Evolutionary conservation across 1,140 invertebrate genomes (phyloP).

Genomic region (Antheraea pernyi): DNA sequence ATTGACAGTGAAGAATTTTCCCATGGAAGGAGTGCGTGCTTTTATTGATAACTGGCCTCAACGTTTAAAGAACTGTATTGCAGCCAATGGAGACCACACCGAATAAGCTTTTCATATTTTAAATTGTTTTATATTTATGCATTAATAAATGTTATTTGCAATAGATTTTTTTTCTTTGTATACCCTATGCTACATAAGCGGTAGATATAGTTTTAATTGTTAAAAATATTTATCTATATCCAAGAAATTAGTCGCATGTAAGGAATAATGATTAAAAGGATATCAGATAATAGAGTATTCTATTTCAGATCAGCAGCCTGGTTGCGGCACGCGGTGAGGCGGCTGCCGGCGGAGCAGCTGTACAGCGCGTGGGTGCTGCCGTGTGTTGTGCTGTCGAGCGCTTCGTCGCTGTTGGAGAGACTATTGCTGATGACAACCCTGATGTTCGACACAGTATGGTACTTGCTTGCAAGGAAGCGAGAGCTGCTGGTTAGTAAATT

Average conservation of each 20-base stretch:
- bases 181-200: too few species aligned
- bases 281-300: not conserved
- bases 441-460: constrained; percentile 99
- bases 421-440: constrained; percentile 98
- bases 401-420: constrained; percentile 98
- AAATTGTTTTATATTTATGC: too few species aligned
- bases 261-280: not conserved
- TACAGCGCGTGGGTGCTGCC: constrained; percentile 95
- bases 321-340: constrained; percentile 82
- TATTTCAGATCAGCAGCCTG: constrained; percentile 91
- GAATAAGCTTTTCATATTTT: too few species aligned
- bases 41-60: too few species aligned
- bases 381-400: constrained; percentile 98
- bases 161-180: too few species aligned
- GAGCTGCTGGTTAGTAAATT: constrained; percentile 89
- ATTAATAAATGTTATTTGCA: too few species aligned
- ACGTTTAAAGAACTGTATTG: too few species aligned
- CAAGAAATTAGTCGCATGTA: not conserved
- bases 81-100: too few species aligned
- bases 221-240: too few species aligned
- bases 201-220: too few species aligned
- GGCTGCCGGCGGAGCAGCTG: constrained; percentile 83
- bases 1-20: too few species aligned
- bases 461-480: constrained; percentile 97
- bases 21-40: too few species aligned